phyloP scores from a whole-genome alignment of 2,888 invertebrate genomes.

The Cryptus viduatorius region DNA sequence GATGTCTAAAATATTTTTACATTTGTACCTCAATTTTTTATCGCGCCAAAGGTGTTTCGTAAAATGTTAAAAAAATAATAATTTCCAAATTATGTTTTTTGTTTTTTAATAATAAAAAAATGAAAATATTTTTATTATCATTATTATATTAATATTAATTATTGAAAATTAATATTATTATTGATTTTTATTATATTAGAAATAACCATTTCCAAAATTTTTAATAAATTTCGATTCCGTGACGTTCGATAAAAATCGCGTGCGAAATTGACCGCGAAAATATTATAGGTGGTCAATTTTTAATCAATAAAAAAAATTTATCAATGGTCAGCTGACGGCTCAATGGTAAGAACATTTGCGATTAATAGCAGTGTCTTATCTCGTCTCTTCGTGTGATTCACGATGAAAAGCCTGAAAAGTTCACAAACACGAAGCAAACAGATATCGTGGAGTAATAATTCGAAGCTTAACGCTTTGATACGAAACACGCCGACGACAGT shows the following conservation, averaged over 20 bases:
- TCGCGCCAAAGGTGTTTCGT: background rate
- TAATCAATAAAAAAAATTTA: background rate
- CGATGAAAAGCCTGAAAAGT: too few relatives aligned
- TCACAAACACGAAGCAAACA: too few relatives aligned
- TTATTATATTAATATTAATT: too few relatives aligned
- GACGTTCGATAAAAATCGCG: background rate
- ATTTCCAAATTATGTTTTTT: too few relatives aligned
- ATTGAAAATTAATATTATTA: background rate
- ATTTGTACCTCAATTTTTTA: background rate
- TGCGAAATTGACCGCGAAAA: too few relatives aligned
- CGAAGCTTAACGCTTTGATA: too few relatives aligned
- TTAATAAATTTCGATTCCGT: background rate
- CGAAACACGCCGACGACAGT: too few relatives aligned
- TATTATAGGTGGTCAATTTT: background rate
- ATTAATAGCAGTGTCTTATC: background rate
- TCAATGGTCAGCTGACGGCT: background rate
- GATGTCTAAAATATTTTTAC: background rate
- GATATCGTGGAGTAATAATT: too few relatives aligned
- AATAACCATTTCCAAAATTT: background rate
- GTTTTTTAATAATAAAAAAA: too few relatives aligned
- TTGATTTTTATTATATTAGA: too few relatives aligned
- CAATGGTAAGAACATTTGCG: background rate
- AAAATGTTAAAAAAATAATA: background rate
- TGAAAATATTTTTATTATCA: too few relatives aligned
- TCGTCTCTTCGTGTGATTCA: too few relatives aligned